These are phyloP conservation scores for Zaprionus davidi DNA, from an alignment of 1,140 invertebrate species.

Conservation along the genomic window DNA sequence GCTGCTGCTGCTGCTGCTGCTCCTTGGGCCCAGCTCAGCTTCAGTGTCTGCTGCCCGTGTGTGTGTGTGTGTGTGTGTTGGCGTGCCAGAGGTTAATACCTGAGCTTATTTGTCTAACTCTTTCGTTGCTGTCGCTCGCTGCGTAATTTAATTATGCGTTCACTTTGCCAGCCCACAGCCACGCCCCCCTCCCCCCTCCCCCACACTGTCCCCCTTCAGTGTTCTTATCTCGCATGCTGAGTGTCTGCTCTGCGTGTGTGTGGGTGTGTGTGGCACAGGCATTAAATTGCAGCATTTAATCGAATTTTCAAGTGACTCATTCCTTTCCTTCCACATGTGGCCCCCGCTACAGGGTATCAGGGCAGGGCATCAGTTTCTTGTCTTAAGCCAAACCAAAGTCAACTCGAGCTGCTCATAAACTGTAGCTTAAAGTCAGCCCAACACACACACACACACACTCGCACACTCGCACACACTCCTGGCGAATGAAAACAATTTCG, in stretches of 20 bases:
- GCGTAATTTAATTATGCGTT: conserved; percentile 84
- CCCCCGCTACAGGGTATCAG: neutral
- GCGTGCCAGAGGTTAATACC: conserved; percentile 83
- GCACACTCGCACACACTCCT: neutral
- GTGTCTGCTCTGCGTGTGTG: conserved; percentile 43
- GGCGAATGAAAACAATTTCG: conserved; percentile 11
- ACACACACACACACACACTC: neutral
- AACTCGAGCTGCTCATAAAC: conserved; percentile 56
- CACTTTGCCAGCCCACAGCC: conserved; percentile 71
- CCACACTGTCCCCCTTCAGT: neutral
- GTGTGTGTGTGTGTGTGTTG: conserved; percentile 55
- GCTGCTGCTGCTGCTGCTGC: conserved; percentile 24
- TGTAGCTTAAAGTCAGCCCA: conserved; percentile 46
- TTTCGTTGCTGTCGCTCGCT: conserved; percentile 72
- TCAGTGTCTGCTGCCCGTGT: conserved; percentile 26
- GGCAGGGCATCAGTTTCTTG: conserved; percentile 17
- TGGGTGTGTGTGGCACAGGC: conserved; percentile 35
- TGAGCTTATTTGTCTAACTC: conserved; percentile 84
- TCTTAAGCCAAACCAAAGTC: conserved; percentile 40
- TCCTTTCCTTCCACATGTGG: neutral
- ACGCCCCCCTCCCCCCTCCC: conserved; percentile 7
- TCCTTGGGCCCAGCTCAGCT: conserved; percentile 16
- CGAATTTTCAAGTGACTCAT: conserved; percentile 69
- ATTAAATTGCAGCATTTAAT: conserved; percentile 82
- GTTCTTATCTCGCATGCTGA: conserved; percentile 73